phyloP scores from a whole-genome alignment of 2,797 vertebrate genomes.

The Eidolon dupreanum region DNA sequence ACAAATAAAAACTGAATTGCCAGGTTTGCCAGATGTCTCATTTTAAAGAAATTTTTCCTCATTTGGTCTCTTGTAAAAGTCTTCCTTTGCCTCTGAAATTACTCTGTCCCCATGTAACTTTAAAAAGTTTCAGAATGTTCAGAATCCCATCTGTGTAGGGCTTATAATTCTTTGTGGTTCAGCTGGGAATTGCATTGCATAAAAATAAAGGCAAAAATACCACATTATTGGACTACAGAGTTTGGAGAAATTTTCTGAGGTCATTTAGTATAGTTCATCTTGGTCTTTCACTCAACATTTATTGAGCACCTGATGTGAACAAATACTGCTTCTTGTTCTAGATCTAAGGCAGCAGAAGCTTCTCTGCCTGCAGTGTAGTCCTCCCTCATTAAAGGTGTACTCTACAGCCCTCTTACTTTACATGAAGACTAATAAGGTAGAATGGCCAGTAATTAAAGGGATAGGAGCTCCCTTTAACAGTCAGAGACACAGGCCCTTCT shows the following conservation, averaged over 20 bases:
- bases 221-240: background rate
- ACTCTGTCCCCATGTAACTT: constrained; percentile 47
- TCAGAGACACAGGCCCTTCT: background rate
- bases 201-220: constrained; percentile 15
- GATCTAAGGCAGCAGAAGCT: background rate
- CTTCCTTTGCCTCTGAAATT: constrained; percentile 41
- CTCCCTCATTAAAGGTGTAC: background rate
- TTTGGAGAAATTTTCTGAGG: background rate
- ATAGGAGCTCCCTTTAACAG: background rate
- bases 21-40: constrained; percentile 65
- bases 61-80: constrained; percentile 58
- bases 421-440: background rate
- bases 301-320: background rate
- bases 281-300: background rate
- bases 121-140: constrained; percentile 30
- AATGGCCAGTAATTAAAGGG: background rate
- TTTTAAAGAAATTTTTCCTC: constrained; percentile 62
- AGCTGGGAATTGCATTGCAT: constrained; percentile 32
- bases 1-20: constrained; percentile 52
- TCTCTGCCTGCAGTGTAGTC: background rate
- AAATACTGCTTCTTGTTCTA: background rate
- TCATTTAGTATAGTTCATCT: background rate
- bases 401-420: background rate
- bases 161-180: constrained; percentile 19
- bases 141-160: background rate